A percentile compares a stretch with the other conserved stretches of the same genome.
These are phyloP conservation scores for Anastrepha ludens DNA, from an alignment of 1,140 invertebrate species.

Conservation along the genomic window DNA sequence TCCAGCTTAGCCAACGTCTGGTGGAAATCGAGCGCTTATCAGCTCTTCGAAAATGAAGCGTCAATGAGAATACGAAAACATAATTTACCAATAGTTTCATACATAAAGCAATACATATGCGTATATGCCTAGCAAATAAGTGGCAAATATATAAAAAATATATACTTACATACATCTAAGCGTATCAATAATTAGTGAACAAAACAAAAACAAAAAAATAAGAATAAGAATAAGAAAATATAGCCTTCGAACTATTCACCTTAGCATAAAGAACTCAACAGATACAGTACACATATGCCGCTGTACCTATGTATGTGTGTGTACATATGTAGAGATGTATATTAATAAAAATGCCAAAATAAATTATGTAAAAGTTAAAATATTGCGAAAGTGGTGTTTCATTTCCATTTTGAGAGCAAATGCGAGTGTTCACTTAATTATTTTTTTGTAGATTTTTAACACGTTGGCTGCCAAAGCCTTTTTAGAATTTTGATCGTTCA, in stretches of 20 bases:
- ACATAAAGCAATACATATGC: not conserved
- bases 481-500: too few species aligned
- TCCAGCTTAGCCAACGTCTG: not conserved
- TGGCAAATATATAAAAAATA: not conserved
- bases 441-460: too few species aligned
- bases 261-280: too few species aligned
- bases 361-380: too few species aligned
- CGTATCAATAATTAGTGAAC: not conserved
- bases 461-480: too few species aligned
- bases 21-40: slow-evolving; percentile 19
- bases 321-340: too few species aligned
- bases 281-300: too few species aligned
- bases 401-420: too few species aligned
- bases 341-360: too few species aligned
- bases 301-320: too few species aligned
- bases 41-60: not conserved
- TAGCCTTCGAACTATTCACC: not conserved
- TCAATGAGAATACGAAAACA: not conserved
- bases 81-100: not conserved
- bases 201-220: not conserved
- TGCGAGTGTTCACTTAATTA: too few species aligned
- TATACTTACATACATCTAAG: not conserved
- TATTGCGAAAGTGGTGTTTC: too few species aligned
- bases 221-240: not conserved
- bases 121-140: not conserved